Conservation (phyloP, 2,888 invertebrate genomes). For the Helicoverpa assulta region DNA sequence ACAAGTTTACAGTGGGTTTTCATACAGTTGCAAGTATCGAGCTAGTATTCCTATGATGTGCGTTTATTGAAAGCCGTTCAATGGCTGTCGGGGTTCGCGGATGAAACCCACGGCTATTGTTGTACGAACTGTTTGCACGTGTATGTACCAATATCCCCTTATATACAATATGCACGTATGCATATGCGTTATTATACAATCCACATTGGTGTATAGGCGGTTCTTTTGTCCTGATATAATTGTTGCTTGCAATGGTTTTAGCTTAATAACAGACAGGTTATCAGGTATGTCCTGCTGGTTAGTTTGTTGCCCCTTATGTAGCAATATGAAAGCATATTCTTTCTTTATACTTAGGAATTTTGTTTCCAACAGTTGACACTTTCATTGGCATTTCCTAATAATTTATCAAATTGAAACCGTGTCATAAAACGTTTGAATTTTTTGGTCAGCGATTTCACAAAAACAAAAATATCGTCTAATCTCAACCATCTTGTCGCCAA, state of each 20-base stretch:
- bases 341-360: no score
- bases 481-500: not conserved
- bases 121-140: conserved; percentile 9
- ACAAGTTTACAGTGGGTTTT: not conserved
- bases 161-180: not conserved
- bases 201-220: not conserved
- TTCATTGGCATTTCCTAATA: no score
- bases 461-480: not conserved
- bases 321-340: no score
- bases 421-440: no score
- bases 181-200: not conserved
- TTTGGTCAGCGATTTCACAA: no score
- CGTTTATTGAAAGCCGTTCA: conserved; percentile 40
- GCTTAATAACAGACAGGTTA: not conserved
- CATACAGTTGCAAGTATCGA: conserved; percentile 4
- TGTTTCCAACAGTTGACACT: no score
- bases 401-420: no score
- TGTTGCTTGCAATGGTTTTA: not conserved
- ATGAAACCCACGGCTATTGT: conserved; percentile 9
- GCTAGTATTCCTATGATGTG: conserved; percentile 17
- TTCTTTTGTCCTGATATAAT: not conserved
- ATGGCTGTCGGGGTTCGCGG: conserved; percentile 15
- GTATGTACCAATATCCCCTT: not conserved
- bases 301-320: no score
- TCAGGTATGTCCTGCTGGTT: no score